A percentile compares a stretch with the other conserved stretches of the same genome.
These are phyloP conservation scores for Hemithea aestivaria DNA, from an alignment of 2,888 invertebrate genomes.

Conservation along the genomic window DNA sequence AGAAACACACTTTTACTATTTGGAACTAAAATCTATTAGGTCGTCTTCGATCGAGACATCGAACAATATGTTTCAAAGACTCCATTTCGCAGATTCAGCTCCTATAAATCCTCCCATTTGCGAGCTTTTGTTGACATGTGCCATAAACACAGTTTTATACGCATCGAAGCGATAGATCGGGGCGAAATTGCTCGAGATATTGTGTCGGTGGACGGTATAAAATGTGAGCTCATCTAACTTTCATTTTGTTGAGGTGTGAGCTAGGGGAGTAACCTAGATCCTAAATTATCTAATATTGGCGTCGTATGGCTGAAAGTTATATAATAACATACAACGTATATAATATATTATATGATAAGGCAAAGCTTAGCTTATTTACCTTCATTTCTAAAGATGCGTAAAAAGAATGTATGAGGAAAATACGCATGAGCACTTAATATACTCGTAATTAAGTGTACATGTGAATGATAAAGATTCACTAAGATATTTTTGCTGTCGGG, in stretches of 20 bases:
- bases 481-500: too few species aligned
- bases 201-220: conserved; percentile 22
- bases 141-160: conserved; percentile 20
- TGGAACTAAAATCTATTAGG: too few species aligned
- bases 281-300: conserved; percentile 21
- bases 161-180: conserved; percentile 15
- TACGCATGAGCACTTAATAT: too few species aligned
- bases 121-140: conserved; percentile 22
- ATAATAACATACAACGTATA: conserved; percentile 32
- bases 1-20: conserved; percentile 34
- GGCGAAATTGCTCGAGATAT: conserved; percentile 25
- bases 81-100: neutral
- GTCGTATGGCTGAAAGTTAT: conserved; percentile 22
- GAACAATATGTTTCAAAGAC: neutral
- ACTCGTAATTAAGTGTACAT: too few species aligned
- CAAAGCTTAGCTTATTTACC: too few species aligned
- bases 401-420: too few species aligned
- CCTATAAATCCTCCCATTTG: conserved; percentile 14
- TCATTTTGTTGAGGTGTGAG: conserved; percentile 15
- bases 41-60: too few species aligned
- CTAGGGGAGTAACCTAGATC: conserved; percentile 14
- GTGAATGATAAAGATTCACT: too few species aligned
- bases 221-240: conserved; percentile 26
- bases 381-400: too few species aligned
- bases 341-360: too few species aligned